Evolutionary conservation across 2,113 vertebrate species (phyloP), one percentile per base, ranked within the genome.

Genomic region (Oryzias javanicus): DNA sequence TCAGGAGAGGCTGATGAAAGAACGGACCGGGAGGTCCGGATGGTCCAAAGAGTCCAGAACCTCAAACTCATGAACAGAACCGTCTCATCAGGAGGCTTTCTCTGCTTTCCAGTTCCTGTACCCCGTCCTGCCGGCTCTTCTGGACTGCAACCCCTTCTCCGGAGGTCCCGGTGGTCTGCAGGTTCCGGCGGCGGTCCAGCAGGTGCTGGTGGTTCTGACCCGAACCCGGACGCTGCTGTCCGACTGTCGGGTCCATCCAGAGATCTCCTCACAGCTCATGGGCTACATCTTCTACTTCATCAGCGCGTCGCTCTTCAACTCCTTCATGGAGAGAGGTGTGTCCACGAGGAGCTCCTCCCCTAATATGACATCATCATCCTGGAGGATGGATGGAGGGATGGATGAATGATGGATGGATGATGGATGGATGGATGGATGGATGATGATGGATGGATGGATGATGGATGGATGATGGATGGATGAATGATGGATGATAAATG

Each of bases 201-300:
- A 78, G 69, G 68, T 92, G 6, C 60, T 91, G 78, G 79, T 78
- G 15, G 84, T 90, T 45, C 82, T 91, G 25, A 74, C 66, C 3
- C 60, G 80, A 44, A 88, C 86, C 12, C 72, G 88, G 78, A 76
- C 55, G 3, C 81, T 92, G 1, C 82, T 92, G 22, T 80, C 56
- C 4, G 82, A 80, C 61, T 86, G 83, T 44, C 86, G 88, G 57
- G 76, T 93, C 49, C 92, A 93, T 48, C 75, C 82, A 0, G 90
- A 91, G 27, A 83, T 93, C 49, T 84, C 84, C 24, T 79, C 87
- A 0, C 92, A 93, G 80, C 90, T 93, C 42, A 74, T 93, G 8
- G 87, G 85, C 45, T 93, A 92, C 78, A 85, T 93, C 55, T 90
- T 92, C 87, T 93, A 92, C 81, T 93, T 93, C 76, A 85, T 91